A percentile compares a stretch with the other conserved stretches of the same genome.
Conservation (phyloP, 2,888 invertebrate genomes). For the Aromia moschata region DNA sequence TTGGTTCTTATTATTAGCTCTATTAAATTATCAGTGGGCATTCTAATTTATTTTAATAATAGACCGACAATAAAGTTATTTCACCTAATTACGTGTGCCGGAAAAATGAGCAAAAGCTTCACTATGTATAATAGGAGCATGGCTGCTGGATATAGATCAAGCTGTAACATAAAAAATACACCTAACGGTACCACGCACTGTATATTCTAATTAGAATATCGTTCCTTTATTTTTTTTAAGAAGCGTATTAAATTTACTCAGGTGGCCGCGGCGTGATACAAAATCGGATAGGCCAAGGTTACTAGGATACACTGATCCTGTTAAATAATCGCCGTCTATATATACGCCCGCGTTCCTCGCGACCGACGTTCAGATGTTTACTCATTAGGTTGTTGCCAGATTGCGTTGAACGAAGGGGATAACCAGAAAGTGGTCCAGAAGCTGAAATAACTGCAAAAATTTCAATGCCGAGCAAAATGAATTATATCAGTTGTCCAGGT, state of each 20-base stretch:
- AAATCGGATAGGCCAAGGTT: conserved; percentile 21
- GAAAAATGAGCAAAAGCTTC: background rate
- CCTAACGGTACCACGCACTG: background rate
- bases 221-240: conserved; percentile 10
- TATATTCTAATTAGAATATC: conserved; percentile 6
- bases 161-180: background rate
- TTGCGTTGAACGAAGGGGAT: background rate
- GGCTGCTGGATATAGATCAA: background rate
- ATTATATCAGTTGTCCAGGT: too few relatives aligned
- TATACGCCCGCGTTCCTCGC: conserved; percentile 6
- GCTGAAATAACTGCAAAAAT: too few relatives aligned
- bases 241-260: conserved; percentile 10
- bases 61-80: background rate
- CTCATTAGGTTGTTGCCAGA: conserved; percentile 8
- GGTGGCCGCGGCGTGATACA: conserved; percentile 12
- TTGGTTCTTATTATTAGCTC: background rate
- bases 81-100: background rate
- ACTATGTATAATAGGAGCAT: background rate
- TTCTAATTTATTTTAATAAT: background rate
- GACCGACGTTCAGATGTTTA: conserved; percentile 1
- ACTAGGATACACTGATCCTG: conserved; percentile 22
- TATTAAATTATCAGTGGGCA: background rate
- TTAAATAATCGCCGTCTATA: conserved; percentile 18
- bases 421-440: too few relatives aligned
- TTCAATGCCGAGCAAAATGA: too few relatives aligned